phyloP scores from a whole-genome alignment of 2,113 vertebrate genomes.

The Apodemus speciosus region DNA sequence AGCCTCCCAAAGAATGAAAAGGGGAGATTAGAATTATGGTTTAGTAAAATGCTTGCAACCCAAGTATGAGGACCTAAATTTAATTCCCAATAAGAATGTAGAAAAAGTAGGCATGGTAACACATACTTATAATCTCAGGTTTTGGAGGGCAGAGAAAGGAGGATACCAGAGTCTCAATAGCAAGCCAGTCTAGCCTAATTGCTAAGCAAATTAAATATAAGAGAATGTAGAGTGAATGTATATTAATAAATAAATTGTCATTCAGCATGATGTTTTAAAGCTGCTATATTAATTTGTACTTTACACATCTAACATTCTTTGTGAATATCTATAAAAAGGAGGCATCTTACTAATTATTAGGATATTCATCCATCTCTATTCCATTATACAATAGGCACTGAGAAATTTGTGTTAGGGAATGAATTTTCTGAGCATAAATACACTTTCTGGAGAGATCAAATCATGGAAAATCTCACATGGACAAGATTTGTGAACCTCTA shows the following conservation, averaged over 20 bases:
- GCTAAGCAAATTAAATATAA: background rate
- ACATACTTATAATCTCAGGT: background rate
- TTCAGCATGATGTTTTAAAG: background rate
- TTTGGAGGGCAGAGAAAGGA: background rate
- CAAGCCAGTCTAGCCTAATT: no score
- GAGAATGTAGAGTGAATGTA: background rate
- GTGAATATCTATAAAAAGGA: background rate
- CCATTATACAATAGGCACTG: background rate
- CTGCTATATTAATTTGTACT: background rate
- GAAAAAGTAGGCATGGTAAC: no score
- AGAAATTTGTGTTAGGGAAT: background rate
- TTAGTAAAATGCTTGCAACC: background rate
- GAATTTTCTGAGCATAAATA: background rate
- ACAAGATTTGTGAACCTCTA: background rate
- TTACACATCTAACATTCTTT: accelerated
- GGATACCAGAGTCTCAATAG: background rate
- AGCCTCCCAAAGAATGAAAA: background rate
- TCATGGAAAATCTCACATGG: background rate
- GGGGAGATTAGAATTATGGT: no score
- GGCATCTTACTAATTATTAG: background rate
- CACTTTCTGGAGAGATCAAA: background rate
- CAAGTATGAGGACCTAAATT: background rate
- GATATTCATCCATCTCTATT: background rate
- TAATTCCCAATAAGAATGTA: background rate
- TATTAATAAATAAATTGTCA: accelerated